Percentiles rank a stretch among this genome's conserved stretches.
Evolutionary conservation across 2,113 vertebrate species (phyloP).

Genomic region (Sclerurus mexicanus): DNA sequence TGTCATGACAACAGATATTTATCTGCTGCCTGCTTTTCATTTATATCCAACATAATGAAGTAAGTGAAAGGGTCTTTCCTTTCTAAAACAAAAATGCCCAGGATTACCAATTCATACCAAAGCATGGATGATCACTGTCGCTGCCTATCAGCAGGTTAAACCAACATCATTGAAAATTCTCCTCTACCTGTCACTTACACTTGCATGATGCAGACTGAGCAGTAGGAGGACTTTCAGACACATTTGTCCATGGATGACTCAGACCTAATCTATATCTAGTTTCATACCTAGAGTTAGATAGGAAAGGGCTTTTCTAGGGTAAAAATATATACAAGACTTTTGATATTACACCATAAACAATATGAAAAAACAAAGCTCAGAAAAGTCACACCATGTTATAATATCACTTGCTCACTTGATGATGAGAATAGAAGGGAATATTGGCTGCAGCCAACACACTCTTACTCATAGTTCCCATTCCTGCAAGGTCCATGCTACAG

Average conservation of each 20-base stretch:
- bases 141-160: background rate
- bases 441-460: background rate
- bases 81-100: background rate
- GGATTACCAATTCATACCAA: background rate
- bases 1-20: constrained; percentile 52
- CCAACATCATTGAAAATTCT: background rate
- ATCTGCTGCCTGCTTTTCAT: constrained; percentile 32
- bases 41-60: constrained; percentile 24
- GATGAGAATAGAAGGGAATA: background rate
- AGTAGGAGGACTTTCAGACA: background rate
- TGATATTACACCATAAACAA: background rate
- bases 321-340: background rate
- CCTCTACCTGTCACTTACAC: background rate
- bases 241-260: background rate
- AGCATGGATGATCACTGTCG: background rate
- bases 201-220: background rate
- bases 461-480: background rate
- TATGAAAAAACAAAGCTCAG: background rate
- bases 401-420: background rate
- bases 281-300: background rate
- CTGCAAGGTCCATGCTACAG: background rate
- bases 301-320: background rate
- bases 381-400: background rate
- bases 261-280: background rate
- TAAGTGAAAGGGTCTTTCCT: background rate